Percentiles rank a stretch among this genome's conserved stretches.
Conservation (phyloP, 1,140 invertebrate genomes). For the Hyphantria cunea region DNA sequence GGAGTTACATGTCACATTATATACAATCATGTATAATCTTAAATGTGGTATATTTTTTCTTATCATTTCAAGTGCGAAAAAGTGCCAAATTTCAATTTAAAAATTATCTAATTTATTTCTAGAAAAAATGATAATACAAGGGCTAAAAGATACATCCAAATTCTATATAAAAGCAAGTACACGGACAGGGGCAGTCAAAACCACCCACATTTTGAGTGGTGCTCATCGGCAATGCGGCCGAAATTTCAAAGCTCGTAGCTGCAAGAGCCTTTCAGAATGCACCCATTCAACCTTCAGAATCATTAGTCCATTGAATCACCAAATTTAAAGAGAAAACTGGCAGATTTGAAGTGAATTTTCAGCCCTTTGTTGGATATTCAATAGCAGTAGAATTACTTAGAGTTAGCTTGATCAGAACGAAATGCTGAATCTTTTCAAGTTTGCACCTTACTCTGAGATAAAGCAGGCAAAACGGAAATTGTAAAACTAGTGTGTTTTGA, state of each 20-base stretch:
- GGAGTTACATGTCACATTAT: too few relatives aligned
- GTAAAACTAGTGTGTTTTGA: too few relatives aligned
- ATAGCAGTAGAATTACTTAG: slow-evolving; percentile 19
- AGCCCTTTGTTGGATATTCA: slow-evolving; percentile 23
- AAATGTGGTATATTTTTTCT: too few relatives aligned
- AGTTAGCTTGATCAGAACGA: slow-evolving; percentile 12
- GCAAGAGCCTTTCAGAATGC: slow-evolving; percentile 32
- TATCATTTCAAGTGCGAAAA: too few relatives aligned
- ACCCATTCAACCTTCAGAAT: slow-evolving; percentile 34
- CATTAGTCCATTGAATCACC: slow-evolving; percentile 43
- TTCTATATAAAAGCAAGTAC: slow-evolving; percentile 19
- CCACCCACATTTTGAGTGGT: slow-evolving; percentile 29
- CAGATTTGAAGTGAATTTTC: slow-evolving; percentile 28
- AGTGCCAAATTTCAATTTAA: too few relatives aligned
- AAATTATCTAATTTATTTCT: too few relatives aligned
- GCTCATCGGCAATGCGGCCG: slow-evolving; percentile 25
- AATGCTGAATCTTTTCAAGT: neutral
- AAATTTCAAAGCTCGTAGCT: slow-evolving; percentile 28
- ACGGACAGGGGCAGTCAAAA: slow-evolving; percentile 22
- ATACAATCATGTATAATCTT: too few relatives aligned
- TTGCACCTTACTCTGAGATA: neutral
- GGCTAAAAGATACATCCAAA: too few relatives aligned
- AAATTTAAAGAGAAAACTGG: slow-evolving; percentile 33
- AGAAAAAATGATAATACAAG: too few relatives aligned
- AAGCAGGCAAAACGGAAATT: neutral